Evolutionary conservation across 2,797 vertebrate species (phyloP).

Genomic region (Chromis chromis): DNA sequence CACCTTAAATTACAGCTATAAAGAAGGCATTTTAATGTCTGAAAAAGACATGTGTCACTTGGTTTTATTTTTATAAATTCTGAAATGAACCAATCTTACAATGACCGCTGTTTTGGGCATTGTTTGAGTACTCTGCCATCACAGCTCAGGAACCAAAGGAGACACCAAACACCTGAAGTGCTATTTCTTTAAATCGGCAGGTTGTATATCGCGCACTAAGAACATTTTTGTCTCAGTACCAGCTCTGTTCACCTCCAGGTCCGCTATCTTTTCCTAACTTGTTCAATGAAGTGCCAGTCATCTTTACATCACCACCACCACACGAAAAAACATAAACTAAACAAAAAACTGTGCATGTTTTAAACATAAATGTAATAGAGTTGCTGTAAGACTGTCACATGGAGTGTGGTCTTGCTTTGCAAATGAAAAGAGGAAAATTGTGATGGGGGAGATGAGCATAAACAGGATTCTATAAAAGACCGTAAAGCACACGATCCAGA

Average conservation of each 20-base stretch:
- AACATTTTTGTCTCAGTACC: slow-evolving; percentile 12
- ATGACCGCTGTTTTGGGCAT: slow-evolving; percentile 24
- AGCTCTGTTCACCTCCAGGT: slow-evolving; percentile 2
- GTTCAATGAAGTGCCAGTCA: slow-evolving; percentile 30
- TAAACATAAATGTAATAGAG: slow-evolving; percentile 43
- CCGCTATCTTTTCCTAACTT: slow-evolving; percentile 19
- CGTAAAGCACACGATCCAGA: slow-evolving; percentile 35
- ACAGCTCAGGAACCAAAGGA: slow-evolving; percentile 30
- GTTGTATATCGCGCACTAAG: slow-evolving; percentile 27
- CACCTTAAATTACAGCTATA: slow-evolving; percentile 37
- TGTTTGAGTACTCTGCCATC: slow-evolving; percentile 26
- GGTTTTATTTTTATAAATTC: slow-evolving; percentile 29
- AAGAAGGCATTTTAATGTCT: slow-evolving; percentile 58
- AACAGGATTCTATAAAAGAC: slow-evolving; percentile 7
- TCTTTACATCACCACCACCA: slow-evolving; percentile 38
- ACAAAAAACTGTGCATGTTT: slow-evolving; percentile 36
- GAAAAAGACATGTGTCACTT: slow-evolving; percentile 42
- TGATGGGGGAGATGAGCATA: slow-evolving; percentile 14
- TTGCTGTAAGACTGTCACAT: slow-evolving; percentile 38
- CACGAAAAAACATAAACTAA: slow-evolving; percentile 21
- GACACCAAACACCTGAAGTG: slow-evolving; percentile 36
- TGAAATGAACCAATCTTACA: slow-evolving; percentile 36
- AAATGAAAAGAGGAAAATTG: slow-evolving; percentile 28
- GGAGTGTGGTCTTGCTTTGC: slow-evolving; percentile 37
- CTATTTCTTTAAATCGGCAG: slow-evolving; percentile 30